Percentiles rank a stretch among this genome's conserved stretches.
Conservation (phyloP, 2,113 vertebrate species). For the Saguinus imperator region DNA sequence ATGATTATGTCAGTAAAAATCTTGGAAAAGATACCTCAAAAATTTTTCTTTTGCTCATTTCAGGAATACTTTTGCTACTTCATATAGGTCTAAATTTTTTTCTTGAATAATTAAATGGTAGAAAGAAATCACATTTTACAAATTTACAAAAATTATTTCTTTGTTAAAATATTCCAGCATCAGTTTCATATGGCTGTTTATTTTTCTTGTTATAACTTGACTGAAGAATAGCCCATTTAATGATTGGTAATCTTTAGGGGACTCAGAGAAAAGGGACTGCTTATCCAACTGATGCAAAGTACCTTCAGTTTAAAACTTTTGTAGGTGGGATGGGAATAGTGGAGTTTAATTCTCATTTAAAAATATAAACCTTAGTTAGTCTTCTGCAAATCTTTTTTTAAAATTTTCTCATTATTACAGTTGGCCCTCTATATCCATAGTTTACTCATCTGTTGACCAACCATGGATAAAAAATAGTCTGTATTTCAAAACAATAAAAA, state of each 20-base stretch:
- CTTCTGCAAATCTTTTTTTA: neutral
- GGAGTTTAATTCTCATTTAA: neutral
- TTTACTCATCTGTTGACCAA: neutral
- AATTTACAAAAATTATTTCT: neutral
- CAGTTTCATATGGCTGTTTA: neutral
- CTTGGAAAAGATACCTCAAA: neutral
- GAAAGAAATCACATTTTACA: neutral
- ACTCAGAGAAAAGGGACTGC: neutral
- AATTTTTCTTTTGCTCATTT: neutral
- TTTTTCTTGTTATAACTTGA: conserved; percentile 20
- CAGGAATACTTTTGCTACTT: conserved; percentile 26
- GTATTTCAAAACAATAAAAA: neutral
- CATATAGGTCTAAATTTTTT: neutral
- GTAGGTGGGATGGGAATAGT: neutral
- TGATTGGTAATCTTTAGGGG: neutral
- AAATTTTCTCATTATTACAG: neutral
- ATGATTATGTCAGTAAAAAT: conserved; percentile 27
- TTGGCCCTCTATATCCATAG: neutral
- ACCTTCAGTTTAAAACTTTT: neutral
- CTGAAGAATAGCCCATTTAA: neutral
- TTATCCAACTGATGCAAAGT: neutral
- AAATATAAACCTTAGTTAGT: neutral
- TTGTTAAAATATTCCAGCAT: neutral
- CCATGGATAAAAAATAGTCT: neutral
- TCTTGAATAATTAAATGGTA: neutral